Base-by-base conservation (phyloP, 2,888 invertebrate genomes). In the Caenorhabditis virilis region DNA sequence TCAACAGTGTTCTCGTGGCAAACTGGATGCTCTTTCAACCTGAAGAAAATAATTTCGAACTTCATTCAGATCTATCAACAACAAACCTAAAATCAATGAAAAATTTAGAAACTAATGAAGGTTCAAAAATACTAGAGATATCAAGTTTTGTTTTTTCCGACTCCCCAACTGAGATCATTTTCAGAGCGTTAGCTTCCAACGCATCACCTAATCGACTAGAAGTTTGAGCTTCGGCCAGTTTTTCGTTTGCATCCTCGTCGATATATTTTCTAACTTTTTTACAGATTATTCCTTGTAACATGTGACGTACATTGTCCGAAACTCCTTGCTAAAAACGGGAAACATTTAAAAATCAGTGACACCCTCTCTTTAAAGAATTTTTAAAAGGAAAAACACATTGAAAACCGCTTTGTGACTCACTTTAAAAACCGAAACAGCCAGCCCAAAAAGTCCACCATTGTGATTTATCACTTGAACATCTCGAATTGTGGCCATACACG, bases 371-470 rank as follows among this genome's bases (percentile, higher is more conserved):
- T n/a, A n/a, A n/a, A n/a, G n/a, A n/a, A n/a, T n/a, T n/a, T n/a
- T n/a, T n/a, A n/a, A n/a, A n/a, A n/a, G n/a, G n/a, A n/a, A n/a
- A n/a, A n/a, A n/a, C n/a, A n/a, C n/a, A n/a, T n/a, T n/a, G n/a
- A n/a, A n/a, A n/a, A 26, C 2, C 6, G 15, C 3, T 16, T n/a
- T 47, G 22, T 16, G 16, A 11, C 7, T n/a, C 20, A 70, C 68
- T 67, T 77, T 77, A 65, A 77, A 77, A 1, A 76, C 75, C 13
- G 66, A 63, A 7, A 77, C 72, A 1, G 77, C 77, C 9, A 77
- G 51, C 11, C 77, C 75, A 49, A 76, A 76, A 11, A 77, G 65
- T 9, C 77, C 77, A 15, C 77, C 77, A 45, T 77, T 77, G 59
- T 77, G 77, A 52, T 76, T 76, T 18, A 65, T 69, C 11, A 77